Evolutionary conservation across 2,797 vertebrate genomes (phyloP), one percentile per base, ranked within the genome.

Genomic region (Sebastes itinus): DNA sequence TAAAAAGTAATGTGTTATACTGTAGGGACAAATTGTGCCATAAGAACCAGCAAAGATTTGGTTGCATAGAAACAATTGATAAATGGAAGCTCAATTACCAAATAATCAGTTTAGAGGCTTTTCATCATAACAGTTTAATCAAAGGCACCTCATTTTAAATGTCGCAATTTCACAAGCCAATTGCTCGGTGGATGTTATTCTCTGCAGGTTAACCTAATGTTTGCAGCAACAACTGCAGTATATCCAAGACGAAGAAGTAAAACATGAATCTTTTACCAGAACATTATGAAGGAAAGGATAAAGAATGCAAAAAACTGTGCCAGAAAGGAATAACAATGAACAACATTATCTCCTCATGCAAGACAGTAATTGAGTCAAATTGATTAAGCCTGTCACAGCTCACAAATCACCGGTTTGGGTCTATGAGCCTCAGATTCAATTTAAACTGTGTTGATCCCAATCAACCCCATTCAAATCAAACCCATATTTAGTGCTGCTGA

Each of bases 371-470:
- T 85, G 85, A 91, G 84, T 89, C 61, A 87, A 92, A 94, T 90
- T 92, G 84, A 95, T 94, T 88, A 83, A 86, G 84, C 54, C 71
- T 88, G 92, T 93, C 89, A 91, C 74, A 91, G 81, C 88, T 93
- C 82, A 86, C 70, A 88, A 87, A 77, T 88, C 83, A 80, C 38
- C 12, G 76, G 81, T 90, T 91, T 81, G 81, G 77, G 67, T 87
- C 59, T 65, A 38, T 6, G 52, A 77, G 78, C 79, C 75, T 88
- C 78, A 52, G 63, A 87, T 94, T 93, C 74, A 85, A 82, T 90
- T 91, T 78, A 30, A 83, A 75, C 42, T 78, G 74, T 28, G 61
- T 75, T 82, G 79, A 90, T 88, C 79, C 82, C 87, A 91, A 91
- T 94, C 85, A 87, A 74, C 84, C 77, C 27, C 35, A 8, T 86